These are phyloP conservation scores for Pentamera pediparva DNA, from an alignment of 53 echinoderm and acorn worm genomes.

Conservation along the genomic window DNA sequence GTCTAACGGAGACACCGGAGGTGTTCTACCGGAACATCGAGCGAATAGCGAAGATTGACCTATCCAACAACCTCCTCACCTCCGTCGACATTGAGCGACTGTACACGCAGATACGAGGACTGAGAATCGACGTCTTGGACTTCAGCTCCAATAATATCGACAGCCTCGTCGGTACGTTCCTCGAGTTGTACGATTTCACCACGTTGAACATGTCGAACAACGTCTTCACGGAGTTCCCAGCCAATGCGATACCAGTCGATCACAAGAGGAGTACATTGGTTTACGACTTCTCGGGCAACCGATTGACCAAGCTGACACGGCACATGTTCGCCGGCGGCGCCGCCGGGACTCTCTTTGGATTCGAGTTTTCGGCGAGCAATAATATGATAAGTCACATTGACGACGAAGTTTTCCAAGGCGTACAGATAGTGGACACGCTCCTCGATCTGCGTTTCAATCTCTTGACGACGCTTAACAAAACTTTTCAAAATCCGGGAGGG, in stretches of 20 bases:
- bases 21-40: too few species aligned
- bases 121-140: not conserved
- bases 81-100: not conserved
- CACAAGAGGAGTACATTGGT: not conserved
- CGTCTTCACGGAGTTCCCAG: not conserved
- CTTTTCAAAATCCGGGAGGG: not conserved
- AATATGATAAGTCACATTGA: conserved; percentile 1
- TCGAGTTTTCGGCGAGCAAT: conserved; percentile 2
- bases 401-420: not conserved
- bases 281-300: conserved; percentile 2
- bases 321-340: not conserved
- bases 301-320: not conserved
- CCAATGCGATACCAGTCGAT: not conserved
- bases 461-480: not conserved
- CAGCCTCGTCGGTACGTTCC: not conserved
- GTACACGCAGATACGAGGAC: not conserved
- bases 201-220: conserved; percentile 4
- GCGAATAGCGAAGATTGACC: not conserved
- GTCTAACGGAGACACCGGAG: not conserved
- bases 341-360: not conserved
- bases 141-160: not conserved
- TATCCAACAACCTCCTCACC: not conserved
- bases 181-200: not conserved
- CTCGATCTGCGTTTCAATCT: conserved; percentile 10
- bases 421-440: not conserved